Percentiles rank a stretch among this genome's conserved stretches.
Conservation (phyloP, 2,888 invertebrate species). For the Drosophila parthenogenetica region DNA sequence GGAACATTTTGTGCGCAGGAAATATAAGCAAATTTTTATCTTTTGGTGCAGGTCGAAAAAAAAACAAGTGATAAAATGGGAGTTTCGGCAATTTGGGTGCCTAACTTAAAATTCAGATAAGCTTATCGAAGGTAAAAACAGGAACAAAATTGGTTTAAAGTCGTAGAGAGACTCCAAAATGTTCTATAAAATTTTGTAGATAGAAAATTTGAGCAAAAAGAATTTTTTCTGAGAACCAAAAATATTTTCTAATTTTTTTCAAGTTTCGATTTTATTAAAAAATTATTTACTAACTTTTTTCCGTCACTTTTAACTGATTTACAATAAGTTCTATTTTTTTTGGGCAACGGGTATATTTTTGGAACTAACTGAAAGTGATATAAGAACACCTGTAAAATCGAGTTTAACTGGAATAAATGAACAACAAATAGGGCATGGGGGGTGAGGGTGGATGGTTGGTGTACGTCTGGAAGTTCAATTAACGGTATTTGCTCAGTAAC, state of each 20-base stretch:
- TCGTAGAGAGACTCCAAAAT: not conserved
- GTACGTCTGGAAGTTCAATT: not conserved
- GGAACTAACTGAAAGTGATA: not conserved
- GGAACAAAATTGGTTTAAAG: not conserved
- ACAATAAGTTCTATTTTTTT: not conserved
- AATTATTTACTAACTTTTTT: no score
- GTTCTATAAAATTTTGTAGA: not conserved
- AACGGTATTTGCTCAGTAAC: slow-evolving; percentile 7
- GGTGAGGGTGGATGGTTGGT: not conserved
- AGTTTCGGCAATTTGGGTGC: not conserved
- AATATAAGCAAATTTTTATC: not conserved
- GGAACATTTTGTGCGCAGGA: not conserved
- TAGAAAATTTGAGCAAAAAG: no score
- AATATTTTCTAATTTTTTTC: no score
- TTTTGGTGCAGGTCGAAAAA: not conserved
- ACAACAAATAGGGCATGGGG: not conserved
- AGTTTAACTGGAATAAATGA: slow-evolving; percentile 10
- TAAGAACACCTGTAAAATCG: slow-evolving; percentile 6
- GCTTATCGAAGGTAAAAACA: not conserved
- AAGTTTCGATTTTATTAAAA: no score
- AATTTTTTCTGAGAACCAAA: no score
- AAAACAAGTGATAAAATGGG: not conserved
- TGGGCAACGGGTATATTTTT: slow-evolving; percentile 2
- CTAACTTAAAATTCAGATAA: slow-evolving; percentile 15
- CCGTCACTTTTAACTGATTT: not conserved